phyloP scores from a whole-genome alignment of 2,888 invertebrate genomes.

The Argyresthia albistria region DNA sequence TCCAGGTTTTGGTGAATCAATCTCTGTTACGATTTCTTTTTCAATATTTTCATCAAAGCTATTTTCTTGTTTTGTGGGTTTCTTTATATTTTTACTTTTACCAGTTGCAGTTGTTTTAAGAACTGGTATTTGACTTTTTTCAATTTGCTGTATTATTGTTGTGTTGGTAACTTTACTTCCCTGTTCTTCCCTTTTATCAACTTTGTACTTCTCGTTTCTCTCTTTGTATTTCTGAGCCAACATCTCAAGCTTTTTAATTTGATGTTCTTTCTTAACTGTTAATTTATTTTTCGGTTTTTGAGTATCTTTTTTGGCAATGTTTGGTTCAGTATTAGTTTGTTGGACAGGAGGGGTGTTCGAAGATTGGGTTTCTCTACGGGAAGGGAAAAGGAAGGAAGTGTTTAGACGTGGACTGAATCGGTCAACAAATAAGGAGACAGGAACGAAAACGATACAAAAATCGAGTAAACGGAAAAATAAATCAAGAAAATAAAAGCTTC shows the following conservation, averaged over 20 bases:
- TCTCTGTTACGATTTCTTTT: neutral
- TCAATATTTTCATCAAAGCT: too few relatives aligned
- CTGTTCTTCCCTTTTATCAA: conserved; percentile 7
- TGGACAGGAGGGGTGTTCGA: conserved; percentile 29
- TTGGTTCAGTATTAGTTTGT: conserved; percentile 39
- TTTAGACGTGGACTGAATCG: conserved; percentile 17
- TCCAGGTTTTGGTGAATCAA: neutral
- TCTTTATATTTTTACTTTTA: too few relatives aligned
- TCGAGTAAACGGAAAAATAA: neutral
- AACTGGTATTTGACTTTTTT: neutral
- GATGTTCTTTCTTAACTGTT: conserved; percentile 39
- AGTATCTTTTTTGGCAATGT: conserved; percentile 18
- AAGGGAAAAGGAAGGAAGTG: conserved; percentile 58
- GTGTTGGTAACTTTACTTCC: neutral
- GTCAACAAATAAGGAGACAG: conserved; percentile 66
- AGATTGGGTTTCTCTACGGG: conserved; percentile 46
- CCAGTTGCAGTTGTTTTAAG: too few relatives aligned
- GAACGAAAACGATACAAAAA: conserved; percentile 32
- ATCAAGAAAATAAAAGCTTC: conserved; percentile 10
- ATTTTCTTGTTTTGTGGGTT: conserved; percentile 3
- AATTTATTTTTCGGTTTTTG: conserved; percentile 32
- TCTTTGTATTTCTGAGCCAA: conserved; percentile 47
- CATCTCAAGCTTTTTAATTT: conserved; percentile 53
- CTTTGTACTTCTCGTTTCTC: conserved; percentile 24
- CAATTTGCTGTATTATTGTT: neutral